These are phyloP conservation scores for Chlamydotis undulata DNA, from an alignment of 2,113 vertebrate genomes.

Conservation along the genomic window DNA sequence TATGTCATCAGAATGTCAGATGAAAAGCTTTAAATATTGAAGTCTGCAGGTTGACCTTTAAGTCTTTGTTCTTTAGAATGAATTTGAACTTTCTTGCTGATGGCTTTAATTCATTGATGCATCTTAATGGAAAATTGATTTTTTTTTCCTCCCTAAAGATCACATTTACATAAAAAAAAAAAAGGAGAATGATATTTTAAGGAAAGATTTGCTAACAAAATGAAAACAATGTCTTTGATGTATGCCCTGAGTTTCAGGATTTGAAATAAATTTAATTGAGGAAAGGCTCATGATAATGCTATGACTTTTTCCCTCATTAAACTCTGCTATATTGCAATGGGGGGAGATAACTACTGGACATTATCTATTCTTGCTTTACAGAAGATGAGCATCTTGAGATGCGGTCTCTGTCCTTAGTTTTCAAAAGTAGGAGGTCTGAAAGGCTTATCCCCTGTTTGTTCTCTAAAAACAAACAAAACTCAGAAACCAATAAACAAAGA, in stretches of 20 bases:
- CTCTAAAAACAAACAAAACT: not conserved
- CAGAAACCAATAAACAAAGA: not conserved
- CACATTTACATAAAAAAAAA: conserved; percentile 3
- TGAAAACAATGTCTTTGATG: not conserved
- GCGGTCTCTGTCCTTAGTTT: not conserved
- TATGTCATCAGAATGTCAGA: not conserved
- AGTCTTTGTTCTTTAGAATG: not conserved
- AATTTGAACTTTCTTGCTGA: not conserved
- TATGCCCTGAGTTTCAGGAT: not conserved
- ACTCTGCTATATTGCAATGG: not conserved
- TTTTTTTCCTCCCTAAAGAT: not conserved
- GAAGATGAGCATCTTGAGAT: not conserved
- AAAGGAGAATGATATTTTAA: not conserved
- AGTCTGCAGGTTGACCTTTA: conserved; percentile 9
- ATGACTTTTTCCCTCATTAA: not conserved
- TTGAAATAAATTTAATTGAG: not conserved
- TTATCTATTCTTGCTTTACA: not conserved
- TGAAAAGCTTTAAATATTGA: not conserved
- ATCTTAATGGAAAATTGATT: conserved; percentile 10
- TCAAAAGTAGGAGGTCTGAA: not conserved
- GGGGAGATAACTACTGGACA: not conserved
- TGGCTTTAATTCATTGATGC: conserved; percentile 8
- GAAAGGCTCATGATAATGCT: not conserved
- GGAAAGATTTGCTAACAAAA: not conserved
- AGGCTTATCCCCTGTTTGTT: not conserved